These are phyloP conservation scores for Chironomus tentans DNA, from an alignment of 2,888 invertebrate genomes.

Conservation along the genomic window DNA sequence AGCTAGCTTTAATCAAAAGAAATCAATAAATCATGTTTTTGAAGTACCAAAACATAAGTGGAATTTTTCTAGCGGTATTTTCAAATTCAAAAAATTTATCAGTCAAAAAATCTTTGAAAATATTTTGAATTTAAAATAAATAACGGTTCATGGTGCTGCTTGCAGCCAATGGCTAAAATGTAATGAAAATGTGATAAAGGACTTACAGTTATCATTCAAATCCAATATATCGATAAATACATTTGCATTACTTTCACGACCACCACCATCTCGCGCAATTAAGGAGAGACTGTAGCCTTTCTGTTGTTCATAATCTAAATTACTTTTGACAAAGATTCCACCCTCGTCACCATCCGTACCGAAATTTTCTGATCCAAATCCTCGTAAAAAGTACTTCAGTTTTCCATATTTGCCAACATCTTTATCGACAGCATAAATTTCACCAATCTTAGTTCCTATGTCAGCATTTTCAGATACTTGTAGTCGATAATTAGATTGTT, in stretches of 20 bases:
- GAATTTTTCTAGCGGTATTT: too few species aligned
- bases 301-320: conserved; percentile 69
- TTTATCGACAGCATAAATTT: conserved; percentile 56
- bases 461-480: conserved; percentile 57
- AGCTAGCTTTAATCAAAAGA: too few species aligned
- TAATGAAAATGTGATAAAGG: not conserved
- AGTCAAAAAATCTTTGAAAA: too few species aligned
- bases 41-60: too few species aligned
- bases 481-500: conserved; percentile 53
- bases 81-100: too few species aligned
- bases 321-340: conserved; percentile 53
- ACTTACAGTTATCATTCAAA: conserved; percentile 59
- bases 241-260: conserved; percentile 59
- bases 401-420: conserved; percentile 65
- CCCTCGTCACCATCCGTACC: conserved; percentile 57
- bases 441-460: conserved; percentile 51
- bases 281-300: conserved; percentile 70
- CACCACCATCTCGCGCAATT: conserved; percentile 74
- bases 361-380: conserved; percentile 72
- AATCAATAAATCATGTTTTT: not conserved
- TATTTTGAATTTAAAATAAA: too few species aligned
- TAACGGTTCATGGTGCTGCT: too few species aligned
- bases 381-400: conserved; percentile 63
- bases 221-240: conserved; percentile 62
- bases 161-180: too few species aligned